These are phyloP conservation scores for Neomicropteryx cornuta DNA, from an alignment of 1,140 invertebrate genomes.

Conservation along the genomic window DNA sequence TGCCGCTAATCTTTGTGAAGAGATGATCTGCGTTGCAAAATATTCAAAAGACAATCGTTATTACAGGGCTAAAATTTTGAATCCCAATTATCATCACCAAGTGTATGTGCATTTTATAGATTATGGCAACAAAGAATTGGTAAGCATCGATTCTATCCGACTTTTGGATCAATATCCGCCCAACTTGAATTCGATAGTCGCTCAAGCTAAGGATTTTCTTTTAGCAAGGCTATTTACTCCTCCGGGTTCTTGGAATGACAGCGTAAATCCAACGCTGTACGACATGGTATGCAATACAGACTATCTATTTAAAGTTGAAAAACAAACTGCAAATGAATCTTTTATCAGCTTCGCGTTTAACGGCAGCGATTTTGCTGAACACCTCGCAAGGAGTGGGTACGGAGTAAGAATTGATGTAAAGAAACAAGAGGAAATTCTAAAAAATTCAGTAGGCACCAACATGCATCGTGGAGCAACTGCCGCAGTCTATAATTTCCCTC, in stretches of 20 bases:
- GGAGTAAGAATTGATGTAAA: conserved; percentile 9
- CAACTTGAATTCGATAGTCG: conserved; percentile 36
- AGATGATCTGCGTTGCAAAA: conserved; percentile 49
- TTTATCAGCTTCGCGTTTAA: conserved; percentile 34
- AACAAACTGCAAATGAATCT: conserved; percentile 23
- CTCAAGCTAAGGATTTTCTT: conserved; percentile 45
- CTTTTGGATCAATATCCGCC: conserved; percentile 39
- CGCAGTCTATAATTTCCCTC: neutral
- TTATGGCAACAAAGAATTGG: conserved; percentile 53
- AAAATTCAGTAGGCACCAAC: neutral
- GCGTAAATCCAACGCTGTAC: conserved; percentile 35
- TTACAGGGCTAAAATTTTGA: conserved; percentile 47
- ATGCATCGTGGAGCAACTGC: neutral
- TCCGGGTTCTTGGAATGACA: conserved; percentile 35
- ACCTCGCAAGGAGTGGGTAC: conserved; percentile 17
- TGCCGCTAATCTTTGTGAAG: conserved; percentile 29
- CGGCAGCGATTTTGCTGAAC: conserved; percentile 30
- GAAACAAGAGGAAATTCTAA: conserved; percentile 10
- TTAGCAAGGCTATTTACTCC: conserved; percentile 39
- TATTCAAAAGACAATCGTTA: conserved; percentile 51
- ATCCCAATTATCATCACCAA: conserved; percentile 28
- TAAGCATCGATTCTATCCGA: conserved; percentile 41
- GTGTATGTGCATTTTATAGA: conserved; percentile 57
- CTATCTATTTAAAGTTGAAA: conserved; percentile 29
- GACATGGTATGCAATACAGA: conserved; percentile 38